A percentile compares a stretch with the other conserved stretches of the same genome.
These are phyloP conservation scores for Spodoptera littoralis DNA, from an alignment of 2,888 invertebrate species.

Conservation along the genomic window DNA sequence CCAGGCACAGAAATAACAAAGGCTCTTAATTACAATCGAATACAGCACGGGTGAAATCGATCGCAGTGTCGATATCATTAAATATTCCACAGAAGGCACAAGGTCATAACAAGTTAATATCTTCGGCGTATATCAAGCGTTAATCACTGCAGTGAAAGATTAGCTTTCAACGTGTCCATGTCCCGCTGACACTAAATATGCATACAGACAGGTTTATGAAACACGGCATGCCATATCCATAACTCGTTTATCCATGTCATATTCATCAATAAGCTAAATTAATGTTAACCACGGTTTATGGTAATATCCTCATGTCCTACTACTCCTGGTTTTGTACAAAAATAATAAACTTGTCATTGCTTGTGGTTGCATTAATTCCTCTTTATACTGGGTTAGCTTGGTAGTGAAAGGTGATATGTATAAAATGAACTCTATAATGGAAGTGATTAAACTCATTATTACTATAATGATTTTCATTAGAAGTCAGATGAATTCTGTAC, in stretches of 20 bases:
- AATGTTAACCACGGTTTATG: slow-evolving; percentile 75
- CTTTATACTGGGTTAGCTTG: slow-evolving; percentile 40
- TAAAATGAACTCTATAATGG: too few species aligned
- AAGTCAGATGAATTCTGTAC: too few species aligned
- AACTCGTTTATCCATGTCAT: slow-evolving; percentile 48
- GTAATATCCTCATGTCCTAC: slow-evolving; percentile 66
- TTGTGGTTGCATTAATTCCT: slow-evolving; percentile 70
- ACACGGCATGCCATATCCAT: slow-evolving; percentile 47
- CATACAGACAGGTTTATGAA: slow-evolving; percentile 46
- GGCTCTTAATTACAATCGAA: slow-evolving; percentile 1
- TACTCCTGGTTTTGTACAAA: slow-evolving; percentile 64
- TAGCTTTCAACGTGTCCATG: slow-evolving; percentile 45
- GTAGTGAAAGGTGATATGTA: too few species aligned
- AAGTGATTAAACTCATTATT: too few species aligned
- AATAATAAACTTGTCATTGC: slow-evolving; percentile 76
- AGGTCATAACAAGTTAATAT: slow-evolving; percentile 44
- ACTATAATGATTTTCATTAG: too few species aligned
- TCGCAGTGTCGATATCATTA: slow-evolving; percentile 9
- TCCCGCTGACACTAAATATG: slow-evolving; percentile 51
- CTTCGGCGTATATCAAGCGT: slow-evolving; percentile 34
- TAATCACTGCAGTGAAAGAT: slow-evolving; percentile 51
- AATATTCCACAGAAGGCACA: slow-evolving; percentile 31
- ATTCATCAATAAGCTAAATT: slow-evolving; percentile 73
- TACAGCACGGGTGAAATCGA: slow-evolving; percentile 10
- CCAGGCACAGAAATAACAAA: not conserved